Conservation (phyloP, 2,888 invertebrate genomes). For the Koerneria pararmatus region DNA sequence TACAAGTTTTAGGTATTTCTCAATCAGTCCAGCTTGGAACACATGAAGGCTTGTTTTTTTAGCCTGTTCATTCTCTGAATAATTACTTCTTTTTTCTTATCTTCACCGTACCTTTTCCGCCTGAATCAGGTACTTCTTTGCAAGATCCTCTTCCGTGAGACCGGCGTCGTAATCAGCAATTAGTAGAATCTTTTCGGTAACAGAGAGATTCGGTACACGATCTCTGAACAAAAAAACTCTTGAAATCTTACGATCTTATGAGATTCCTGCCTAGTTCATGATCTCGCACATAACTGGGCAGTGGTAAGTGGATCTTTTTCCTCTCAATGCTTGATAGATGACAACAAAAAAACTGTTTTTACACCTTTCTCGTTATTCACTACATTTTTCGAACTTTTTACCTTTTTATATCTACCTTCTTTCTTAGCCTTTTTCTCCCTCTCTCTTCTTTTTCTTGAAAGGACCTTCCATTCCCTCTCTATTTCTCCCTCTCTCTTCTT, state of each 20-base stretch:
- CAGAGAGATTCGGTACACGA: slow-evolving; percentile 1
- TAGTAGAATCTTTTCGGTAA: slow-evolving; percentile 24
- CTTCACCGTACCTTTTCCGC: slow-evolving; percentile 4
- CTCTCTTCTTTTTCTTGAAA: background rate
- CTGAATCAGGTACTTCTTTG: slow-evolving; percentile 14
- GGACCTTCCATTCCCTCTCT: background rate
- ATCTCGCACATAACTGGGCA: too few relatives aligned
- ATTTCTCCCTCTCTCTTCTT: background rate
- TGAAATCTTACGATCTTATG: too few relatives aligned
- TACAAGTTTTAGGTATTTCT: background rate
- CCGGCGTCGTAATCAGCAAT: slow-evolving; percentile 23
- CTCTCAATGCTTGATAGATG: too few relatives aligned
- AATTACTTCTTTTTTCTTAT: background rate
- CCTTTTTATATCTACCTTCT: background rate
- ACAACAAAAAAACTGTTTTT: background rate
- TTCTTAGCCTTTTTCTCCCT: background rate
- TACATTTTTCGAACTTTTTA: background rate
- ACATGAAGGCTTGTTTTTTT: background rate
- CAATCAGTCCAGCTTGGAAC: background rate
- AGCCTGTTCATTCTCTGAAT: background rate
- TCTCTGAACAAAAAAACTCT: too few relatives aligned
- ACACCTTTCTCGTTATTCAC: background rate
- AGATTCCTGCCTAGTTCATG: too few relatives aligned
- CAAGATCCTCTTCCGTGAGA: slow-evolving; percentile 1
- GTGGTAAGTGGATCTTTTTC: too few relatives aligned